Evolutionary conservation across 1,140 invertebrate species (phyloP).

Genomic region (Microplitis mediator): DNA sequence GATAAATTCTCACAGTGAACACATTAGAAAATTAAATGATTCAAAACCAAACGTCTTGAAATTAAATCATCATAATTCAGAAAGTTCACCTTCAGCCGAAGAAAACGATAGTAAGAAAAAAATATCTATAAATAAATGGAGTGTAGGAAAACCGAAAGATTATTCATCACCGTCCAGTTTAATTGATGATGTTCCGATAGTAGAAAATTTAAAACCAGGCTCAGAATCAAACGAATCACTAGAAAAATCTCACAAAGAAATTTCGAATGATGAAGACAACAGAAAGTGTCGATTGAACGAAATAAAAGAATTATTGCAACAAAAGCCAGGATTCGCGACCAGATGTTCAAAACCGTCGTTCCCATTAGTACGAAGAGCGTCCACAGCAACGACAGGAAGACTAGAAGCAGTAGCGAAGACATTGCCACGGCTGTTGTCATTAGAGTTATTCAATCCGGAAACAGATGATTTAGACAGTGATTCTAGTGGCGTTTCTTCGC

Average conservation of each 20-base stretch:
- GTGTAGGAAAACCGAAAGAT: neutral
- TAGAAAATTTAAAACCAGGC: neutral
- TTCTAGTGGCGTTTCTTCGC: conserved; percentile 83
- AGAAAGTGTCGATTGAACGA: conserved; percentile 68
- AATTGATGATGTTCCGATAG: neutral
- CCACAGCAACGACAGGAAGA: conserved; percentile 60
- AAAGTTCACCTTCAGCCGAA: neutral
- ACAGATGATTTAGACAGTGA: conserved; percentile 90
- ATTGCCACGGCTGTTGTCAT: conserved; percentile 73
- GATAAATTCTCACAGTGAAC: neutral
- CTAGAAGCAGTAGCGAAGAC: conserved; percentile 63
- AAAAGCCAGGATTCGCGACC: conserved; percentile 65
- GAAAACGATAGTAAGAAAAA: neutral
- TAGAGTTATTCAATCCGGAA: conserved; percentile 89
- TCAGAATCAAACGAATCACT: neutral
- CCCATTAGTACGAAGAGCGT: conserved; percentile 68
- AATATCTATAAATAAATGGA: neutral
- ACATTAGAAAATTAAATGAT: neutral
- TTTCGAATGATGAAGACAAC: conserved; percentile 44
- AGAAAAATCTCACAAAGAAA: conserved; percentile 18
- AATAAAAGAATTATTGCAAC: conserved; percentile 71
- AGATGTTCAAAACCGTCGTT: conserved; percentile 56
- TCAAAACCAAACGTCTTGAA: too few species aligned
- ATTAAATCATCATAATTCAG: neutral
- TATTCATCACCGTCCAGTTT: neutral